Evolutionary conservation across 2,113 vertebrate species (phyloP), one percentile per base, ranked within the genome.

Genomic region (Cyprinodon tularosa): DNA sequence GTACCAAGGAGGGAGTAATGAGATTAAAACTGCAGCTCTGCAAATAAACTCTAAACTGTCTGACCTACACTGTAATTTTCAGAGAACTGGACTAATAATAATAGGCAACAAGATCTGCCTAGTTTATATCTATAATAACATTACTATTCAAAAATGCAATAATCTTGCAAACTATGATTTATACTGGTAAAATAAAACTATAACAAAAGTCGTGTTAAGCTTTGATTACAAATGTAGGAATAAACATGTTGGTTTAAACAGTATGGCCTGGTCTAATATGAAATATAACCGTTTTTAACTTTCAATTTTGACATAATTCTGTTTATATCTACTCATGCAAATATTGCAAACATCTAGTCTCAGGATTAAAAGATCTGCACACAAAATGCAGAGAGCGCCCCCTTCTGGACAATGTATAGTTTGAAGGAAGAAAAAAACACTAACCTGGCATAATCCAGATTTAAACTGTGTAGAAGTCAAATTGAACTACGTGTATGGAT

Each of bases 1-100:
- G 48, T 71, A n/a, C 88, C 83, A 74, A 85, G 76, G 74, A 83
- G 88, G 42, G 90, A 90, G 72, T 90, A 10, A 44, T 37, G 20
- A 53, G 40, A 14, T 37, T 62, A 14, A 0, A 62, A 14, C 22
- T 62, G 60, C 60, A 62, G 22, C 13, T 62, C 14, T 20, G 14
- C 1, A 57, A 57, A 37, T 37, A n/a, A 20, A 57, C 0, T 57
- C 50, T n/a, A 57, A 57, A 57, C 20, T 9, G 50, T 20, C 6
- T 20, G 9, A 57, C 17, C 44, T 45, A 45, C 6, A 45, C 2
- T 42, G 3, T 53, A 20, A 57, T 57, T 57, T n/a, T 20, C 15
- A n/a, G 0, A 57, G 8, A 57, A 57, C 17, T 57, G 50, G 20
- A n/a, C 8, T 57, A 6, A n/a, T 20, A 20, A 57, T 3, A n/a